Evolutionary conservation across 2,797 vertebrate genomes (phyloP).

Genomic region (Phrynocephalus vlangalii): DNA sequence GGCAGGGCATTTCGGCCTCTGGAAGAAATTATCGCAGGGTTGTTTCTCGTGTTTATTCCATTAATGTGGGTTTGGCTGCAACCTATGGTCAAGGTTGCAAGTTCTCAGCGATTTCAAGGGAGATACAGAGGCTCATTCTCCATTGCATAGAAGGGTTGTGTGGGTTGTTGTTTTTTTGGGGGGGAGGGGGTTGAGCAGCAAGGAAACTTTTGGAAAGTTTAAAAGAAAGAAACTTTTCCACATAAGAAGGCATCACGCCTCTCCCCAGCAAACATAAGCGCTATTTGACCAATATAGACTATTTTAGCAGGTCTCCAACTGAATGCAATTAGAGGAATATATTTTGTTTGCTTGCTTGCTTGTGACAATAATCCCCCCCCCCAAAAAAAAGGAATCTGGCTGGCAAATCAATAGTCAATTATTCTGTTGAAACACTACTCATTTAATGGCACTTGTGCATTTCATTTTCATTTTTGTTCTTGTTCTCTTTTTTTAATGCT

Average conservation of each 20-base stretch:
- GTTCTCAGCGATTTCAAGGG: constrained; percentile 22
- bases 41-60: constrained; percentile 22
- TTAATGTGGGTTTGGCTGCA: constrained; percentile 11
- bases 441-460: background rate
- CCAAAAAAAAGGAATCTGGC: no score
- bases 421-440: background rate
- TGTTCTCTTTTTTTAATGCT: background rate
- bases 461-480: background rate
- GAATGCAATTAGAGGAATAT: background rate
- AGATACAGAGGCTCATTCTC: background rate
- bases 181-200: background rate
- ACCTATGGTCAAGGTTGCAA: background rate
- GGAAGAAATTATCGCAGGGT: background rate
- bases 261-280: background rate
- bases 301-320: background rate
- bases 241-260: no score
- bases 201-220: background rate
- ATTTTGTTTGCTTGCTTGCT: no score
- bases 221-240: constrained; percentile 3
- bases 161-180: no score
- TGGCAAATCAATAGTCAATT: no score
- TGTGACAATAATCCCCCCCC: no score
- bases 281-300: background rate
- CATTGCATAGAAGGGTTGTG: background rate
- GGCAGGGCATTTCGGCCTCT: background rate